Conservation (phyloP, 2,888 invertebrate genomes). For the Eupithecia subfuscata region DNA sequence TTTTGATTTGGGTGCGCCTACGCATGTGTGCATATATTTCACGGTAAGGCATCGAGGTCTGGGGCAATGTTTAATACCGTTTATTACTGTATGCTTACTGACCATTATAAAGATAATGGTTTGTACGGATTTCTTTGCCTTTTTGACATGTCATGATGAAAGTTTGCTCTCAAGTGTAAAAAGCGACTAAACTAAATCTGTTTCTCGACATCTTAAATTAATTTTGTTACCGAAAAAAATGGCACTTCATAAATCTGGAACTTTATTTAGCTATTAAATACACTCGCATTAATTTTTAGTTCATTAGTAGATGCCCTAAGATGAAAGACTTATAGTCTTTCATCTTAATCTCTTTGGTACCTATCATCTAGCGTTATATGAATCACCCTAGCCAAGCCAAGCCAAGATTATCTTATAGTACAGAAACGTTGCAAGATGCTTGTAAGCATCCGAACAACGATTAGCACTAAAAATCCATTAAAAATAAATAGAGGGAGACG, state of each 20-base stretch:
- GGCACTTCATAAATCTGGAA: not conserved
- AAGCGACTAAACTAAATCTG: not conserved
- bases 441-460: not conserved
- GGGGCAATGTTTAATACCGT: slow-evolving; percentile 54
- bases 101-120: slow-evolving; percentile 48
- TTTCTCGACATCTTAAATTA: not conserved
- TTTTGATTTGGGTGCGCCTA: slow-evolving; percentile 29
- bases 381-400: not conserved
- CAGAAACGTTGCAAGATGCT: not conserved
- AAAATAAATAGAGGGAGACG: slow-evolving; percentile 16
- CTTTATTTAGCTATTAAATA: not conserved
- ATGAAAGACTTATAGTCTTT: too few species aligned
- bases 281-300: not conserved
- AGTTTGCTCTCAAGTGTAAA: not conserved
- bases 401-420: not conserved
- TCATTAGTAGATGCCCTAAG: not conserved
- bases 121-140: slow-evolving; percentile 44
- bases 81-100: slow-evolving; percentile 58
- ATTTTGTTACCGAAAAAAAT: not conserved
- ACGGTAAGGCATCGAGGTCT: slow-evolving; percentile 56
- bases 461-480: slow-evolving; percentile 14
- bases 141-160: slow-evolving; percentile 35
- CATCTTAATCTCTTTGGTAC: not conserved
- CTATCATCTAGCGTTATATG: not conserved
- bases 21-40: slow-evolving; percentile 57